Evolutionary conservation across 1,140 invertebrate genomes (phyloP).

Genomic region (Agrypnia vestita): DNA sequence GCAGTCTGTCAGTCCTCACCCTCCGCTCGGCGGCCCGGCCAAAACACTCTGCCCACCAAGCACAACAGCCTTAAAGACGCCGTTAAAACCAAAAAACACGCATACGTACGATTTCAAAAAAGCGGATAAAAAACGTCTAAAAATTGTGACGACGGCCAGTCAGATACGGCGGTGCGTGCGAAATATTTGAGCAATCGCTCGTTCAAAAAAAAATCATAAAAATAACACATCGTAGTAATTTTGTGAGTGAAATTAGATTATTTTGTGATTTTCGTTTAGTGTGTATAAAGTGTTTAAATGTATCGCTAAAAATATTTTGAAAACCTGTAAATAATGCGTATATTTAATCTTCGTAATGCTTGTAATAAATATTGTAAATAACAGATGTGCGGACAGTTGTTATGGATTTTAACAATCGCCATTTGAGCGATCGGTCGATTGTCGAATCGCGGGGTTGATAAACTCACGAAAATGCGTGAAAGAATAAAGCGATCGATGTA

Average conservation of each 20-base stretch:
- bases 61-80: conserved; percentile 3
- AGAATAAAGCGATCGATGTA: conserved; percentile 5
- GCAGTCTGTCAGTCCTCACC: conserved; percentile 16
- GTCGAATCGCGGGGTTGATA: not conserved
- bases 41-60: not conserved
- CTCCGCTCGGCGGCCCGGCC: conserved; percentile 9
- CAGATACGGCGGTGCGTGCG: too few species aligned
- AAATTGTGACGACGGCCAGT: too few species aligned
- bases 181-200: too few species aligned
- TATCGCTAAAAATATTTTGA: not conserved
- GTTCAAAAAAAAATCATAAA: too few species aligned
- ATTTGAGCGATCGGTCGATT: not conserved
- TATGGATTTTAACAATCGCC: not conserved
- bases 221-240: not conserved
- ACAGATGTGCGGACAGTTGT: not conserved
- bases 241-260: not conserved
- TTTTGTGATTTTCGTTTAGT: not conserved
- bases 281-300: too few species aligned
- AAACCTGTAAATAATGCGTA: too few species aligned
- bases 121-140: too few species aligned
- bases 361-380: too few species aligned
- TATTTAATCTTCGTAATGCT: not conserved
- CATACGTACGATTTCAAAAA: not conserved
- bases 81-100: conserved; percentile 3
- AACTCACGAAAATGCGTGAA: not conserved